A percentile compares a stretch with the other conserved stretches of the same genome.
Evolutionary conservation across 2,888 invertebrate species (phyloP).

Genomic region (Lithosia quadra): DNA sequence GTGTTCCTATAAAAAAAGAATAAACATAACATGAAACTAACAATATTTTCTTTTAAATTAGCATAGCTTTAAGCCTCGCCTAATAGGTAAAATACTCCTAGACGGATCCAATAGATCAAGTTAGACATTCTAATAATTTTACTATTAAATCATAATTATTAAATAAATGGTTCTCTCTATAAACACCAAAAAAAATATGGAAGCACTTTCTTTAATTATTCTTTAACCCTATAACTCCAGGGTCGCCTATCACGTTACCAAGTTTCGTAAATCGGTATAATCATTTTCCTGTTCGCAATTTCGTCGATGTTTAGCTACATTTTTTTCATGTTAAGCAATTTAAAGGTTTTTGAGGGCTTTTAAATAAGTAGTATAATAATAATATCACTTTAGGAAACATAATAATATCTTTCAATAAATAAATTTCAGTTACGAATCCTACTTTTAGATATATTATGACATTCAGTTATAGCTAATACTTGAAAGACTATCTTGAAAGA

Average conservation of each 20-base stretch:
- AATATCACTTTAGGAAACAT: not conserved
- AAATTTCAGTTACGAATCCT: too few species aligned
- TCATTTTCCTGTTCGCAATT: not conserved
- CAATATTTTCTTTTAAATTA: not conserved
- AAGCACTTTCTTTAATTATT: not conserved
- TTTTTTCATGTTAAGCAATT: not conserved
- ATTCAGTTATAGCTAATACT: not conserved
- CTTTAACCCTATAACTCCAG: not conserved
- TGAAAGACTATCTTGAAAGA: not conserved
- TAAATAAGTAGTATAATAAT: not conserved
- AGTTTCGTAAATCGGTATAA: conserved; percentile 4
- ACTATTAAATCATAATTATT: not conserved
- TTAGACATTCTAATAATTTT: not conserved
- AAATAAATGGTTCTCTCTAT: not conserved
- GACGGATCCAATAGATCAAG: not conserved
- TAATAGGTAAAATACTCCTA: not conserved
- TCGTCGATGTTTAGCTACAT: not conserved
- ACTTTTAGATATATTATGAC: not conserved
- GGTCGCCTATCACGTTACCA: not conserved
- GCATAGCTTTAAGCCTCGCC: not conserved
- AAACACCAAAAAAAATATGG: not conserved
- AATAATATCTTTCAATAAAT: not conserved
- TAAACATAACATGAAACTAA: too few species aligned
- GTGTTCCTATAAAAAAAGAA: too few species aligned
- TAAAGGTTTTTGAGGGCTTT: not conserved